Base-by-base conservation (phyloP, 2,113 vertebrate genomes). In the Microtus pennsylvanicus region DNA sequence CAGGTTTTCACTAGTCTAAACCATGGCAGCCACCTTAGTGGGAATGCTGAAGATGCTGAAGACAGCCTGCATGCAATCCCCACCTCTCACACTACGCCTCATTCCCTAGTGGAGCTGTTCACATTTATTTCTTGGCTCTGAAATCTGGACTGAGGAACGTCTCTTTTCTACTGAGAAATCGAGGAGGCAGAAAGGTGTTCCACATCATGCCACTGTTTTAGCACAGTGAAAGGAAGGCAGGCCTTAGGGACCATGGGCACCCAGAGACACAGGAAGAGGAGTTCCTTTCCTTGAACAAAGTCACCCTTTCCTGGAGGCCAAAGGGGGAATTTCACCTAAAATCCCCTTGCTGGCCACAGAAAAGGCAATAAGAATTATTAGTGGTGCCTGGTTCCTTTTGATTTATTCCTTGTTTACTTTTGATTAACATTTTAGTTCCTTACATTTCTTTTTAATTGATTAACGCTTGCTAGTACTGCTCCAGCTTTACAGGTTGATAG, bases 391-490 rank as follows among this genome's bases (percentile, higher is more conserved):
- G 90, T 52, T 96, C 52, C 42, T 88, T 95, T 91, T 76, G 87
- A 94, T 92, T 55, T 87, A 28, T 42, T 50, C 9, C 92, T 92
- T 95, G 58, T 94, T 98, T 97, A 93, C 75, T 76, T 97, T 96
- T 95, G 93, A 95, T 96, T 61, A 94, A 82, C 33, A 93, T 89
- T 95, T 94, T 87, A 92, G 33, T 69, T 92, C 80, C 75, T 94
- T 97, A 52, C 87, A 67, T 93, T 97, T 97, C 75, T 75, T 86
- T 96, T 96, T 63, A 58, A 76, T 77, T 92, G 30, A 67, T 77
- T 91, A 63, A 58, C 11, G 42, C 26, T 17, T 30, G 58, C 24
- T 65, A 19, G 24, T 85, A 30, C 38, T 61, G 26, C 33, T 94
- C 13, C 69, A 24, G 45, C 28, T 10, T 35, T 67, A 33, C 42